A percentile compares a stretch with the other conserved stretches of the same genome.
phyloP scores from a whole-genome alignment of 2,797 vertebrate genomes.

The Scolopax bukidnonensis region DNA sequence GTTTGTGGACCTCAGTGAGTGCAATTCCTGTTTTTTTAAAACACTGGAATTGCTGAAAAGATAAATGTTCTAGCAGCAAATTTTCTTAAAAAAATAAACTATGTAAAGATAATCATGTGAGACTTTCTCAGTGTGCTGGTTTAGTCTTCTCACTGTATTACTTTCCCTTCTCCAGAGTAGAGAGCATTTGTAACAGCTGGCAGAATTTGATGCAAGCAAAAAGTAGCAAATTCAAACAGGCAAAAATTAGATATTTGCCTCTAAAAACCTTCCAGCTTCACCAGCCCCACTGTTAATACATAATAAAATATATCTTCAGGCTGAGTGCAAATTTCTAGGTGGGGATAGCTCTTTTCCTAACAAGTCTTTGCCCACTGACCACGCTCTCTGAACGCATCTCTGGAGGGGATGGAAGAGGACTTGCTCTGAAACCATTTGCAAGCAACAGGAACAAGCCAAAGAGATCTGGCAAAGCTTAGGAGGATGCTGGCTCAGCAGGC shows the following conservation, averaged over 20 bases:
- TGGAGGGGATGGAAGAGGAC: not conserved
- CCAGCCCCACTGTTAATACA: not conserved
- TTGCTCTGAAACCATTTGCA: not conserved
- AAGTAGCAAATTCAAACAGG: not conserved
- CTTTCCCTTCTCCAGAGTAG: not conserved
- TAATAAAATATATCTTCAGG: not conserved
- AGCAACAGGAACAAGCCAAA: not conserved
- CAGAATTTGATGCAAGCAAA: not conserved
- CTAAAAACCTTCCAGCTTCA: not conserved
- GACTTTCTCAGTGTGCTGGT: not conserved
- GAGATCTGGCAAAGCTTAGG: not conserved
- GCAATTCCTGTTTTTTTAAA: not conserved
- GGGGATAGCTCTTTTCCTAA: not conserved
- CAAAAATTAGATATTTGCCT: not conserved
- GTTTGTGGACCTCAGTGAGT: not conserved
- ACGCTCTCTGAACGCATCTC: not conserved
- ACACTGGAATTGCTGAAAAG: not conserved
- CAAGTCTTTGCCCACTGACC: not conserved
- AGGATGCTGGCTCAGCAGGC: not conserved
- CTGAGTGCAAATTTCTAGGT: not conserved
- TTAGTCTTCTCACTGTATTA: not conserved
- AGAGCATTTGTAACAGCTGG: not conserved
- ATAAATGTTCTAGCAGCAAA: not conserved
- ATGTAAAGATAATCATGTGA: not conserved
- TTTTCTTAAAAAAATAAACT: not conserved